These are phyloP conservation scores for Thunnus maccoyii DNA, from an alignment of 2,113 vertebrate genomes.

Conservation along the genomic window DNA sequence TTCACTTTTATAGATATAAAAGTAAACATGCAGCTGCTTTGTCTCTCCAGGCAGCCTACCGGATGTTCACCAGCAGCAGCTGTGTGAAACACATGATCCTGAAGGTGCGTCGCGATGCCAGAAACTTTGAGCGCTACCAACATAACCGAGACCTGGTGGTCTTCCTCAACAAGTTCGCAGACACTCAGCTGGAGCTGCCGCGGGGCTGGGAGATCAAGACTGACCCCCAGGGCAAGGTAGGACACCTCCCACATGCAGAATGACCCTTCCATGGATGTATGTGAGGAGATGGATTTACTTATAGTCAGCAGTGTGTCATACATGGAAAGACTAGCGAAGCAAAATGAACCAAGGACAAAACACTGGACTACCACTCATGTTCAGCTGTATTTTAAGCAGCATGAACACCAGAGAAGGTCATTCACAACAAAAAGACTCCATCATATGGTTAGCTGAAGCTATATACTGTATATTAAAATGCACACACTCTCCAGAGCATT, in stretches of 20 bases:
- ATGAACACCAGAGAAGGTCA: not conserved
- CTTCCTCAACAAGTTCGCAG: conserved; percentile 98
- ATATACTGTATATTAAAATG: not conserved
- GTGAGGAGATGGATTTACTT: not conserved
- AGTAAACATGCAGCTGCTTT: not conserved
- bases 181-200: conserved; percentile 93
- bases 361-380: not conserved
- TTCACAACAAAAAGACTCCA: not conserved
- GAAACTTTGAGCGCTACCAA: conserved; percentile 98
- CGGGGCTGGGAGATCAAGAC: conserved; percentile 99
- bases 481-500: not conserved
- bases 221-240: conserved; percentile 97
- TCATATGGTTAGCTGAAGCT: not conserved
- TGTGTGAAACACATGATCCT: conserved; percentile 99
- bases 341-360: not conserved
- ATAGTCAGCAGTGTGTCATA: not conserved
- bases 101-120: conserved; percentile 95
- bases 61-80: conserved; percentile 97
- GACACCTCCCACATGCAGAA: not conserved
- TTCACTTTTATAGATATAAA: not conserved
- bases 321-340: not conserved
- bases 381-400: not conserved
- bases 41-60: conserved; percentile 90
- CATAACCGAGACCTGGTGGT: conserved; percentile 97
- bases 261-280: not conserved